Conservation (phyloP, 2,113 vertebrate genomes). For the Cyanistes caeruleus region DNA sequence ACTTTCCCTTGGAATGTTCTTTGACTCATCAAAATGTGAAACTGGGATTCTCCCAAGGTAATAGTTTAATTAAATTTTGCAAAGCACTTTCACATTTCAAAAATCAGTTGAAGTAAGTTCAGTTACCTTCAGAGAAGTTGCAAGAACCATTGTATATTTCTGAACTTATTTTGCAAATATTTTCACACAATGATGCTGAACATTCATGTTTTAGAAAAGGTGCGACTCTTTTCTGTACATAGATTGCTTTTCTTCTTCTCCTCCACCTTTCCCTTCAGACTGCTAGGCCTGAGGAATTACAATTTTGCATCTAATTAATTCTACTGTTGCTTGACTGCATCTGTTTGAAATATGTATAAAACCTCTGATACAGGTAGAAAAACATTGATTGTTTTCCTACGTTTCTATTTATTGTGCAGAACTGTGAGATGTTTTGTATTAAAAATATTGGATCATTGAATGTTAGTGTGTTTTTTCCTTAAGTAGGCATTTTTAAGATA, state of each 20-base stretch:
- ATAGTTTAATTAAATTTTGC: background rate
- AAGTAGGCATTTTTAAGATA: background rate
- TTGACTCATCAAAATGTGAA: background rate
- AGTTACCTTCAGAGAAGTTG: background rate
- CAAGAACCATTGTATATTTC: background rate
- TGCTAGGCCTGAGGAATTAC: background rate
- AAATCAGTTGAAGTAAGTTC: background rate
- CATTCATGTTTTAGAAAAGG: background rate
- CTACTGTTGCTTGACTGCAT: background rate
- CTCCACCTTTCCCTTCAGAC: background rate
- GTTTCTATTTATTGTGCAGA: background rate
- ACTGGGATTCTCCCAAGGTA: background rate
- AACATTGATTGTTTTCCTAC: background rate
- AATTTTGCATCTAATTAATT: background rate
- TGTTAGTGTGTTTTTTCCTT: background rate
- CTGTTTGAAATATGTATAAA: background rate
- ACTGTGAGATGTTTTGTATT: background rate
- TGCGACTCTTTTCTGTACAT: accelerated
- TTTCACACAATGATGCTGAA: background rate
- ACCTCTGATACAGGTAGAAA: background rate
- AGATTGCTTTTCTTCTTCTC: background rate
- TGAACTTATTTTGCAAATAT: background rate
- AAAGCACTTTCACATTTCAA: background rate
- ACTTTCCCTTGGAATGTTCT: background rate
- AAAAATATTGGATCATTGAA: background rate